Evolutionary conservation across 2,888 invertebrate species (phyloP).

Genomic region (Pasiphila rectangulata): DNA sequence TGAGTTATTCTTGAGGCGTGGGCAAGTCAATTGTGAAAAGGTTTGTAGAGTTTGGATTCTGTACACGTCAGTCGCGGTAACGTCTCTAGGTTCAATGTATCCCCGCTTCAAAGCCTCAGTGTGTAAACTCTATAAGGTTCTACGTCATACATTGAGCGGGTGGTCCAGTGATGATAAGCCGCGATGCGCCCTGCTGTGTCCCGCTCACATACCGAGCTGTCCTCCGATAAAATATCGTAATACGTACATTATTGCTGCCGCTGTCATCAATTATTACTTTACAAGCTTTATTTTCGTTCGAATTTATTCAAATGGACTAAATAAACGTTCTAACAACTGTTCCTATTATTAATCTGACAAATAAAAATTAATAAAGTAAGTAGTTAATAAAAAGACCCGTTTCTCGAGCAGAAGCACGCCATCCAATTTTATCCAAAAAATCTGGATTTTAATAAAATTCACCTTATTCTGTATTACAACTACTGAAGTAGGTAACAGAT

Average conservation of each 20-base stretch:
- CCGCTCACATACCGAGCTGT: slow-evolving; percentile 52
- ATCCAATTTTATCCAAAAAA: too few relatives aligned
- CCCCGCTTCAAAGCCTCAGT: background rate
- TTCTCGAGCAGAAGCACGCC: too few relatives aligned
- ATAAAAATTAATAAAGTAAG: too few relatives aligned
- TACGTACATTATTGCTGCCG: slow-evolving; percentile 31
- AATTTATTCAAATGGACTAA: slow-evolving; percentile 6
- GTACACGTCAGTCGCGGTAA: too few relatives aligned
- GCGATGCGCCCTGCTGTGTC: slow-evolving; percentile 55
- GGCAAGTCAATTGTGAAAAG: too few relatives aligned
- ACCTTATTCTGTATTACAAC: too few relatives aligned
- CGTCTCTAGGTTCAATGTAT: background rate
- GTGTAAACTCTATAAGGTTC: background rate
- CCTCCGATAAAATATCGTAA: slow-evolving; percentile 43
- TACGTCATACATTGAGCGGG: slow-evolving; percentile 52
- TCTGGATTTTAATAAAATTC: too few relatives aligned
- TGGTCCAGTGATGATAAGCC: slow-evolving; percentile 54
- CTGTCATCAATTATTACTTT: slow-evolving; percentile 36
- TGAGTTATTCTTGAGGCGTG: too few relatives aligned
- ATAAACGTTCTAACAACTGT: too few relatives aligned
- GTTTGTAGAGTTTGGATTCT: too few relatives aligned
- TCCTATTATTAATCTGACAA: too few relatives aligned
- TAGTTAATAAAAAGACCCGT: too few relatives aligned
- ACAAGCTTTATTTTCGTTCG: slow-evolving; percentile 24
- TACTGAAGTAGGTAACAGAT: background rate